phyloP scores from a whole-genome alignment of 2,888 invertebrate genomes.

The Phoenoteleia sp. region DNA sequence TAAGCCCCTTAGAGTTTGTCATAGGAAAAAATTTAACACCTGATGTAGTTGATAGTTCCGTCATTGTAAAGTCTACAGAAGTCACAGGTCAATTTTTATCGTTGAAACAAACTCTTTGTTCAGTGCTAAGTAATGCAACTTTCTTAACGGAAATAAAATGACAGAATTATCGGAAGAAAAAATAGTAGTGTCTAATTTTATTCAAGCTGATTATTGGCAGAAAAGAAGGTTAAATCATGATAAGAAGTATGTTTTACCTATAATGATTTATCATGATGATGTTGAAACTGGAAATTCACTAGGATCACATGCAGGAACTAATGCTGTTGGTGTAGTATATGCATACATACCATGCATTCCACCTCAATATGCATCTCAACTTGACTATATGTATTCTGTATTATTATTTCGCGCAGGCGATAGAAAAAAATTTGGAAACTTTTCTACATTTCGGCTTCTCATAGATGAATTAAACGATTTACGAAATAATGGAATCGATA shows the following conservation, averaged over 20 bases:
- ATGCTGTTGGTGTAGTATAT: conserved; percentile 33
- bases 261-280: conserved; percentile 43
- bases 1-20: background rate
- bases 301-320: conserved; percentile 27
- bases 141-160: background rate
- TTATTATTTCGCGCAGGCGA: conserved; percentile 1
- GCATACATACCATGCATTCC: conserved; percentile 33
- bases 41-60: conserved; percentile 1
- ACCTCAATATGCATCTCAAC: conserved; percentile 6
- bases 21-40: conserved; percentile 1
- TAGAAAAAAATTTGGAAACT: conserved; percentile 46
- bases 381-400: conserved; percentile 22
- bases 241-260: conserved; percentile 35
- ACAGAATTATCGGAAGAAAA: background rate
- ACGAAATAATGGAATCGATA: conserved; percentile 5
- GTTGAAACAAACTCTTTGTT: background rate
- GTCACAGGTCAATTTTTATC: conserved; percentile 18
- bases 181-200: conserved; percentile 14
- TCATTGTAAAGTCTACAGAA: background rate
- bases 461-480: conserved; percentile 41
- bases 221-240: background rate
- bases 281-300: conserved; percentile 36
- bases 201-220: conserved; percentile 34
- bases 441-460: background rate
- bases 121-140: background rate